phyloP scores from a whole-genome alignment of 2,888 invertebrate species.

The Hypercompe scribonia region DNA sequence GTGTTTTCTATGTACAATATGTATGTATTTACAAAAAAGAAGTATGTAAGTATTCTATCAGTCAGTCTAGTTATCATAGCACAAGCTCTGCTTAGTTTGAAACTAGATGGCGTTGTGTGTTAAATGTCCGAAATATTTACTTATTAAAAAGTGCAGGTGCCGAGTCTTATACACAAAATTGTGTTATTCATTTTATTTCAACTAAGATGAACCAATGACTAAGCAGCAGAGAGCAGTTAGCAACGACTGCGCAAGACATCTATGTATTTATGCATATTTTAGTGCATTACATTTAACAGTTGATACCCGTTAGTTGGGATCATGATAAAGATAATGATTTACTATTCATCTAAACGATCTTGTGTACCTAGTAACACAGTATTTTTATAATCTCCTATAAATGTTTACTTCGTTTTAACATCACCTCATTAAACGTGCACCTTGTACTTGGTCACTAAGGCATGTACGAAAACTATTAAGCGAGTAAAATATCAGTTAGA shows the following conservation, averaged over 20 bases:
- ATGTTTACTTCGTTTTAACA: neutral
- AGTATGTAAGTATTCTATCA: too few species aligned
- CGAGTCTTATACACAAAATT: neutral
- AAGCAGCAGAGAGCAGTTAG: neutral
- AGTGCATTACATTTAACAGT: neutral
- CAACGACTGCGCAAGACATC: neutral
- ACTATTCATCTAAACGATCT: neutral
- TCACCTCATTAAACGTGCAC: neutral
- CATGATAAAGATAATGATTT: neutral
- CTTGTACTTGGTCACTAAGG: neutral
- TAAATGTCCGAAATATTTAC: too few species aligned
- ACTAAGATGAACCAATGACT: neutral
- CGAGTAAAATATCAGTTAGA: neutral
- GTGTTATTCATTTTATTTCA: neutral
- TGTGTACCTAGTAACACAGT: neutral
- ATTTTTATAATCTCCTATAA: neutral
- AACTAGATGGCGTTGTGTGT: too few species aligned
- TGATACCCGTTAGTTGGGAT: neutral
- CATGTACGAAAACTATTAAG: neutral
- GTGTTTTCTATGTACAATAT: too few species aligned
- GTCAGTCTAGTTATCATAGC: too few species aligned
- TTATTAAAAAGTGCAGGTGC: too few species aligned
- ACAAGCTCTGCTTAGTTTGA: too few species aligned
- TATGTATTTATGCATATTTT: neutral
- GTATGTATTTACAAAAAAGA: too few species aligned